Base-by-base conservation (phyloP, 1,140 invertebrate species). In the Adoxophyes honmai region DNA sequence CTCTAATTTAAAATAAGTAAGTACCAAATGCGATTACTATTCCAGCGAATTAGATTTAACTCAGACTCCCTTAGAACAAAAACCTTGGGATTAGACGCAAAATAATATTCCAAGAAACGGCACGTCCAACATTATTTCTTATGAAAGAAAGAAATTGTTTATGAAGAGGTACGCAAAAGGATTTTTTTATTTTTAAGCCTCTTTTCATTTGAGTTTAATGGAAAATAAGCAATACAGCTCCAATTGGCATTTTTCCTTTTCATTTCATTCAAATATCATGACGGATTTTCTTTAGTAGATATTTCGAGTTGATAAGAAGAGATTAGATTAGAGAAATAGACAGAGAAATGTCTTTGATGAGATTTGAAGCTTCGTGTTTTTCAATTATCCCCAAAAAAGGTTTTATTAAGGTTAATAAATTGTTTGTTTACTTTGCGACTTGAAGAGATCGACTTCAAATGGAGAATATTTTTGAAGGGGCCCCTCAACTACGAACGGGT, bases 191-290 rank as follows among this genome's bases (percentile, higher is more conserved):
- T 48, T 38, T 48, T 48, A 48, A 28, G 42, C 42, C 16, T 16
- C 39, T 48, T 48, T 48, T 48, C 42, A 48, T 48, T 48, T 48
- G 42, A 28, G 42, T 28, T n/a, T 48, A 48, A 48, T 48, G 11
- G 21, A 48, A 48, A 28, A 48, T 48, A 48, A 48, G 42, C 42
- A 48, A 33, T 48, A 48, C 42, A 48, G 16, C 9, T 44, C 21
- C 42, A 48, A 48, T 48, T 48, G 42, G 18, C 42, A 48, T 48
- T 48, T 48, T 48, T 48, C 18, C 42, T 7, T 48, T 14, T 48
- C 18, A 48, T 48, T 48, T 33, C 42, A 9, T 28, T 13, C 21
- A 28, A 48, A 48, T 33, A 48, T 33, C 18, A 28, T 48, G 21
- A 28, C 42, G 42, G n/a, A 48, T 48, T 48, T 48, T 48, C 42